A percentile compares a stretch with the other conserved stretches of the same genome.
These are phyloP conservation scores for Pyrrhosoma nymphula DNA, from an alignment of 2,888 invertebrate genomes.

Conservation along the genomic window DNA sequence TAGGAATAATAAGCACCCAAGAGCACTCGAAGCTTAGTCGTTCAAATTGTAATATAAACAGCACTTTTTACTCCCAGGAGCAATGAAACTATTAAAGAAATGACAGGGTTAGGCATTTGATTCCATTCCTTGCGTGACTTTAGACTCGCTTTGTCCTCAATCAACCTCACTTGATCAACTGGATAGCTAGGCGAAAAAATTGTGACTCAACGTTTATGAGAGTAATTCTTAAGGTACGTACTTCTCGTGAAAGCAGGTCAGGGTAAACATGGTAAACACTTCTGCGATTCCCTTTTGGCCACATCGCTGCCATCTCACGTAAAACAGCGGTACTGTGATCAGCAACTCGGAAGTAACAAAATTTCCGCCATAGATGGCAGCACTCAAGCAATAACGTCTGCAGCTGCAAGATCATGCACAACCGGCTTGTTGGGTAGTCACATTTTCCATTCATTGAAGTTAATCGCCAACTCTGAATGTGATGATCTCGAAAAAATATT, in stretches of 20 bases:
- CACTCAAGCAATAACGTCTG: background rate
- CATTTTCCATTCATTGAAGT: background rate
- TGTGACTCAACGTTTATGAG: background rate
- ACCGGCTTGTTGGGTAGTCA: background rate
- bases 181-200: background rate
- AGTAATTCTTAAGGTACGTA: slow-evolving; percentile 11
- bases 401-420: background rate
- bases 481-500: no score
- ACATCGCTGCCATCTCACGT: slow-evolving; percentile 29
- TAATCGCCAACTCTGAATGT: no score
- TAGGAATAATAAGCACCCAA: no score
- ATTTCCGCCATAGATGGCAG: background rate
- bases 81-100: no score
- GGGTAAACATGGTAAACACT: background rate
- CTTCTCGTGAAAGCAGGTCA: slow-evolving; percentile 42
- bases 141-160: background rate
- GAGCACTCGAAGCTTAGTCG: no score
- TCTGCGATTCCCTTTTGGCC: background rate
- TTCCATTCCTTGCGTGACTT: background rate
- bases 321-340: background rate
- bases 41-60: no score
- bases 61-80: no score
- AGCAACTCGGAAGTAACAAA: background rate
- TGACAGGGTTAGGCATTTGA: background rate
- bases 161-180: background rate